Base-by-base conservation (phyloP, 2,888 invertebrate genomes). In the Eucriotettix oculatus region DNA sequence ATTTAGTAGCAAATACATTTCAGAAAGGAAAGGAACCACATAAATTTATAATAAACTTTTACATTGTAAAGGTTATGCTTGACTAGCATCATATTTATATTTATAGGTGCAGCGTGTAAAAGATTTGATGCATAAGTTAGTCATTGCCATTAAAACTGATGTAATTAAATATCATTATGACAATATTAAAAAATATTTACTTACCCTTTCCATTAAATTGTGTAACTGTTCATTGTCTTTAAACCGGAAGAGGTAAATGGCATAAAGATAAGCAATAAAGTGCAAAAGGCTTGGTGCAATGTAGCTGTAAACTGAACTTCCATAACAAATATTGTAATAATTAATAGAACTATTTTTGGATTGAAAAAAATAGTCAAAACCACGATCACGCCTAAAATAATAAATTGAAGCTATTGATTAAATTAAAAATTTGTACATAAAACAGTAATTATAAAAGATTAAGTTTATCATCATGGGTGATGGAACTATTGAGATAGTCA, bases 221-320 rank as follows among this genome's bases (percentile, higher is more conserved):
- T 88, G 87, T 58, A 90, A 72, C 68, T 90, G 89, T 70, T 90
- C 90, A 69, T 87, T 88, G 70, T 90, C 88, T 43, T 84, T 82
- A 65, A 84, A 79, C 67, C 89, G 78, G 70, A 88, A 86, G 58
- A 88, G 75, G 68, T 84, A 82, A 59, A 89, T 76, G 0, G 87
- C 84, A 65, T 87, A 84, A 16, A 87, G 67, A 69, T 87, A 90
- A 14, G 86, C 87, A 55, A 78, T 64, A 60, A 90, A 78, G 73
- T 90, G 88, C 42, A 90, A 72, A 58, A 80, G 66, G 71, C 85
- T 84, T 7, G 90, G 90, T 56, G 87, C 78, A 17, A 87, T 75
- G 68, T 87, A 89, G 43, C 83, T 85, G 67, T 87, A 87, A 10
- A 82, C 71, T 14, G 85, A 69, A 66, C 85, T 86, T 29, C 86